phyloP scores from a whole-genome alignment of 2,888 invertebrate genomes.

The Phengaris alcon region DNA sequence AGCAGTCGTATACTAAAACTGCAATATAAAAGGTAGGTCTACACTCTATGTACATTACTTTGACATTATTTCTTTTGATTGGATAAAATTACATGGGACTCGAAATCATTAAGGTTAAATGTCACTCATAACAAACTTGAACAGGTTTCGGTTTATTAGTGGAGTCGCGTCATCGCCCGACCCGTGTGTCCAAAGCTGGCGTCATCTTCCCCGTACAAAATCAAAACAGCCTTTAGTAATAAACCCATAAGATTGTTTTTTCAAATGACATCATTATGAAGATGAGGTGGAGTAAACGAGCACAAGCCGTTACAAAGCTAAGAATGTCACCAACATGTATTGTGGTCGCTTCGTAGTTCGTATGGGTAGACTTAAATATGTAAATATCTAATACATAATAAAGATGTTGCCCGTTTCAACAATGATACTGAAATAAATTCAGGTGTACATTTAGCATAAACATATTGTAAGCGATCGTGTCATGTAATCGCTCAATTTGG shows the following conservation, averaged over 20 bases:
- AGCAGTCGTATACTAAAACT: not conserved
- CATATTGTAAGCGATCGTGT: not conserved
- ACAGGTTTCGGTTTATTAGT: conserved; percentile 54
- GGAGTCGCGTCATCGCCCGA: conserved; percentile 64
- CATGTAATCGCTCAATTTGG: conserved; percentile 11
- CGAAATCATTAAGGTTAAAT: conserved; percentile 34
- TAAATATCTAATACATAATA: conserved; percentile 5
- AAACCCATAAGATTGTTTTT: conserved; percentile 39
- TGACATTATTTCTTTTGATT: conserved; percentile 8
- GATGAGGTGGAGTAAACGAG: conserved; percentile 55
- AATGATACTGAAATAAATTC: not conserved
- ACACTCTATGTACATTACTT: not conserved
- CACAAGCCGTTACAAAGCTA: conserved; percentile 62
- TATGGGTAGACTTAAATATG: conserved; percentile 10
- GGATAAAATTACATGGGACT: conserved; percentile 15
- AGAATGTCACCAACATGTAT: conserved; percentile 66
- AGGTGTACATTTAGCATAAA: not conserved
- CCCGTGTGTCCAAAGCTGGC: conserved; percentile 53
- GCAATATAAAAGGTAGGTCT: not conserved
- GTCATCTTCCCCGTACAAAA: conserved; percentile 44
- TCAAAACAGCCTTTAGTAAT: conserved; percentile 46
- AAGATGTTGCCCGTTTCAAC: not conserved
- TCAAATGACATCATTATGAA: conserved; percentile 36
- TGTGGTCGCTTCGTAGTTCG: conserved; percentile 49
- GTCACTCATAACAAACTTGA: conserved; percentile 39